These are phyloP conservation scores for Ginglymostoma cirratum DNA, from an alignment of 2,113 vertebrate species.

Conservation along the genomic window DNA sequence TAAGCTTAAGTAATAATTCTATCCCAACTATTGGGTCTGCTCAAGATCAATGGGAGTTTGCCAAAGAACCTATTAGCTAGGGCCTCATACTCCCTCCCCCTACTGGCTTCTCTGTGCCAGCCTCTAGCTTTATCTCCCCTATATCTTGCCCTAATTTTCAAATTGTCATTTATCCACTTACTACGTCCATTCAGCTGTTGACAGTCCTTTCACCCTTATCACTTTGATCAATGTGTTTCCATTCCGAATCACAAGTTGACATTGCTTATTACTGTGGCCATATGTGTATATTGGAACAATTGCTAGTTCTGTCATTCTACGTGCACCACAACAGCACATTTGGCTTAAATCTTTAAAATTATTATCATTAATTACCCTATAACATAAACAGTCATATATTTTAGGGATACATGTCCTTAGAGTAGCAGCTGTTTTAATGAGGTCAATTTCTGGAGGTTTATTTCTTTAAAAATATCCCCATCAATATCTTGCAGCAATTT, in stretches of 20 bases:
- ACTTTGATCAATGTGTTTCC: not conserved
- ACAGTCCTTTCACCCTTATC: not conserved
- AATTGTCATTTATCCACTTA: not conserved
- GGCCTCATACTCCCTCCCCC: not conserved
- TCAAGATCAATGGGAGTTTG: constrained; percentile 32
- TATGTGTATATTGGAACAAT: not conserved
- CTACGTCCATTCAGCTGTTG: not conserved
- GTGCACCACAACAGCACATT: not conserved
- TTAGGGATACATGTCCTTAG: not conserved
- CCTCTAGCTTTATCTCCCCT: not conserved
- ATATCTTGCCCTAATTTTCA: not conserved
- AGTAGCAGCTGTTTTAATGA: not conserved
- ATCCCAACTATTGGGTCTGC: constrained; percentile 28
- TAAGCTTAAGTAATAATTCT: constrained; percentile 29
- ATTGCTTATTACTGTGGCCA: not conserved
- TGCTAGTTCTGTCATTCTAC: not conserved
- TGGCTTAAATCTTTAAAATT: constrained; percentile 13
- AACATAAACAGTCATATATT: not conserved
- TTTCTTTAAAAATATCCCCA: not conserved
- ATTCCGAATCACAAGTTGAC: not conserved
- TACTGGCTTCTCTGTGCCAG: not conserved
- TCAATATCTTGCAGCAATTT: not conserved
- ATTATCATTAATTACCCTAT: not conserved
- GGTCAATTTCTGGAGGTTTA: not conserved
- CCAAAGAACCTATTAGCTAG: constrained; percentile 27